These are phyloP conservation scores for Florisuga fusca DNA, from an alignment of 2,797 vertebrate species.

Conservation along the genomic window DNA sequence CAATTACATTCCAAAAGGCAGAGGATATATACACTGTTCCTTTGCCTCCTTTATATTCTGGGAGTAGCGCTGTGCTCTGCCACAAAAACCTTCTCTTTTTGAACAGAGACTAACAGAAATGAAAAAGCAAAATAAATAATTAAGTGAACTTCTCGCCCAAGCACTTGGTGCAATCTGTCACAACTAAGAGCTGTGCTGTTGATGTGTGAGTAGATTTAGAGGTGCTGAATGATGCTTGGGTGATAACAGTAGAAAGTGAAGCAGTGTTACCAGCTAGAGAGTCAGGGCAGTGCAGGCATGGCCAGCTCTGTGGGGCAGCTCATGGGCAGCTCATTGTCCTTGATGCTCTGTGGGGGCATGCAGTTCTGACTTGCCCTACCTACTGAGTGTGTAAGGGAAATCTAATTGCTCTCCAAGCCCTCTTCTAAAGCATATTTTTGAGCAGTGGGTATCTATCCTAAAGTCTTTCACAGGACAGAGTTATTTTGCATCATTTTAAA, in stretches of 20 bases:
- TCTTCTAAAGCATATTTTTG: background rate
- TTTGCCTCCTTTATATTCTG: background rate
- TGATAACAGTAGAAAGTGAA: background rate
- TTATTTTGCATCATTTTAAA: background rate
- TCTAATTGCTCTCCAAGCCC: background rate
- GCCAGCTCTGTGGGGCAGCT: background rate
- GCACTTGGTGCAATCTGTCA: background rate
- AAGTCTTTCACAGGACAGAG: background rate
- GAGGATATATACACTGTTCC: background rate
- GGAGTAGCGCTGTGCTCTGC: background rate
- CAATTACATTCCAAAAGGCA: background rate
- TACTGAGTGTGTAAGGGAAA: background rate
- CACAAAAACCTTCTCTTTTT: background rate
- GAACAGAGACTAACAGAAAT: background rate
- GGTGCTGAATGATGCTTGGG: background rate
- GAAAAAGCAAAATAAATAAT: background rate
- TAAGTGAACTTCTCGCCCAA: background rate
- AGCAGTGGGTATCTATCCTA: background rate
- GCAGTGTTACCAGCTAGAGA: background rate
- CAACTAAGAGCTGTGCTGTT: background rate
- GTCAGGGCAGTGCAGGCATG: background rate
- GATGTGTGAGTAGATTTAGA: background rate
- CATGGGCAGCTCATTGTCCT: background rate
- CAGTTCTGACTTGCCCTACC: background rate
- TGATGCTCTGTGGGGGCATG: background rate